Conservation (phyloP, 2,113 vertebrate species). For the Etheostoma spectabile region DNA sequence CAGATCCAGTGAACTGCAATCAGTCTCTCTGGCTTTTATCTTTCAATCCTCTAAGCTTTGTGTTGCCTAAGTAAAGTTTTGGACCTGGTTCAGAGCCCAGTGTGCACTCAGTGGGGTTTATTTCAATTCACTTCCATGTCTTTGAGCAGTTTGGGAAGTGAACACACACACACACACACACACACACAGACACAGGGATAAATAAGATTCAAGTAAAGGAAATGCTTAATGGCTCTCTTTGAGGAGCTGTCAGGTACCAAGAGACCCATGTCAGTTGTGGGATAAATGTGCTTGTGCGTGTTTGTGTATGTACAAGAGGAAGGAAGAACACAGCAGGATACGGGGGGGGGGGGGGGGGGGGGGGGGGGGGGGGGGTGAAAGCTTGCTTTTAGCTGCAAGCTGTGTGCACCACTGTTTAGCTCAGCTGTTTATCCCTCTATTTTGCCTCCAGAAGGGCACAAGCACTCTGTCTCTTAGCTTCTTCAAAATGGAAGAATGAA, state of each 20-base stretch:
- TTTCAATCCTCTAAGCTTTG: slow-evolving; percentile 17
- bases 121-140: slow-evolving; percentile 45
- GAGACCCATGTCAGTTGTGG: slow-evolving; percentile 26
- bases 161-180: slow-evolving; percentile 35
- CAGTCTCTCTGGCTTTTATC: slow-evolving; percentile 50
- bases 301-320: slow-evolving; percentile 35
- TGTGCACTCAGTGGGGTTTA: slow-evolving; percentile 28
- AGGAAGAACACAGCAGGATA: slow-evolving; percentile 60
- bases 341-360: no score
- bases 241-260: slow-evolving; percentile 45
- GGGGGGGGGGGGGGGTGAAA: no score
- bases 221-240: slow-evolving; percentile 44
- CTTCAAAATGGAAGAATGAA: slow-evolving; percentile 36
- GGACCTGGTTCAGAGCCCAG: slow-evolving; percentile 38
- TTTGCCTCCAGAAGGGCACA: slow-evolving; percentile 50
- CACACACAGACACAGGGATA: slow-evolving; percentile 27
- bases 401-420: slow-evolving; percentile 30
- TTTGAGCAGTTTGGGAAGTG: slow-evolving; percentile 22
- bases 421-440: slow-evolving; percentile 26
- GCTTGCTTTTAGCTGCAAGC: slow-evolving; percentile 57
- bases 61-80: slow-evolving; percentile 35
- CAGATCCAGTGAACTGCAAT: slow-evolving; percentile 54
- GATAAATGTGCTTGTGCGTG: slow-evolving; percentile 46
- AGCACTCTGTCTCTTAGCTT: slow-evolving; percentile 34
- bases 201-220: slow-evolving; percentile 50